Evolutionary conservation across 2,888 invertebrate genomes (phyloP).

Genomic region (Spodoptera picta): DNA sequence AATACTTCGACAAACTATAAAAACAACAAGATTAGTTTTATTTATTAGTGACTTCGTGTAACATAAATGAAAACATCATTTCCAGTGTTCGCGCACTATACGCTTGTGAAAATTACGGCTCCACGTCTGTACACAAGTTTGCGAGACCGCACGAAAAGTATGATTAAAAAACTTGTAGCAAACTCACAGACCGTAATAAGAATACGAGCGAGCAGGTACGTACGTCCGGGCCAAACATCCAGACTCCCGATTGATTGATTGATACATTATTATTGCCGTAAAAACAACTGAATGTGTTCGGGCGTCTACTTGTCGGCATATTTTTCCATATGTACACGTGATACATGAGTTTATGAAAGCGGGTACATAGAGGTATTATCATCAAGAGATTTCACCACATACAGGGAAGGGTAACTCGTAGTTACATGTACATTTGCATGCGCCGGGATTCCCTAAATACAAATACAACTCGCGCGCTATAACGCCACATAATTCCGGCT

Average conservation of each 20-base stretch:
- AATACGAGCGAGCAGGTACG: constrained; percentile 53
- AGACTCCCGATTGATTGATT: constrained; percentile 61
- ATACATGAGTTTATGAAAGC: constrained; percentile 40
- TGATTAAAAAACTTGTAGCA: constrained; percentile 72
- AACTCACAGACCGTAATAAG: constrained; percentile 66
- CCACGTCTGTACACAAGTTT: constrained; percentile 62
- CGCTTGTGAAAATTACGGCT: constrained; percentile 61
- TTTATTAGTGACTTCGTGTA: constrained; percentile 47
- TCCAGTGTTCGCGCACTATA: constrained; percentile 41
- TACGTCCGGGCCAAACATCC: constrained; percentile 15
- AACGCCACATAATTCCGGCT: constrained; percentile 32
- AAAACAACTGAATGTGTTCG: constrained; percentile 60
- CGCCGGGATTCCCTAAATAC: constrained; percentile 17
- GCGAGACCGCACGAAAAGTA: constrained; percentile 67
- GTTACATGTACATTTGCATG: constrained; percentile 11
- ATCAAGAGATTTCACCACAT: constrained; percentile 8
- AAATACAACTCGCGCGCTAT: constrained; percentile 13
- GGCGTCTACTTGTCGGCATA: constrained; percentile 57
- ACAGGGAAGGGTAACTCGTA: constrained; percentile 4
- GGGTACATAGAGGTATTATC: constrained; percentile 16
- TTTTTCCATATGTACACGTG: constrained; percentile 47
- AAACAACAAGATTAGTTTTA: constrained; percentile 55
- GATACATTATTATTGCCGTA: constrained; percentile 64
- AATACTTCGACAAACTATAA: constrained; percentile 44
- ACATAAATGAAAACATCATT: constrained; percentile 56